These are phyloP conservation scores for Osmoderma eremita DNA, from an alignment of 2,888 invertebrate genomes.

Conservation along the genomic window DNA sequence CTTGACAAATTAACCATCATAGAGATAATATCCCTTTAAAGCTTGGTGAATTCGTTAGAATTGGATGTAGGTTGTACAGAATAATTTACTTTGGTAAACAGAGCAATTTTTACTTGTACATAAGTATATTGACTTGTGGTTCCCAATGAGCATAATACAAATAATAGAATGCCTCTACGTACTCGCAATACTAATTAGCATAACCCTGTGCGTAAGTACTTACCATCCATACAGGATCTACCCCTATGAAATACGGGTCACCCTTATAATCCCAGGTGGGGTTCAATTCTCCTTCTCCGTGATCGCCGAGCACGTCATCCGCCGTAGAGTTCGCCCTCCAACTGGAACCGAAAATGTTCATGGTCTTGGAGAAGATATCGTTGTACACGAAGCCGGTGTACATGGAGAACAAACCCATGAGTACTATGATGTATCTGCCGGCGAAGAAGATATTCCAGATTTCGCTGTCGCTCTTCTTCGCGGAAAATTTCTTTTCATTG, in stretches of 20 bases:
- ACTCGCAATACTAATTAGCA: no score
- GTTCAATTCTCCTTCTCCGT: conserved; percentile 60
- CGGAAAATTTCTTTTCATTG: conserved; percentile 79
- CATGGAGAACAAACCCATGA: conserved; percentile 82
- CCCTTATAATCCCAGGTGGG: conserved; percentile 62
- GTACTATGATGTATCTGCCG: conserved; percentile 80
- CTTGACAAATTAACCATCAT: no score
- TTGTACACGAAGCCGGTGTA: conserved; percentile 84
- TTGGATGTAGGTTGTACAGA: no score
- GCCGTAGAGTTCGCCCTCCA: conserved; percentile 64
- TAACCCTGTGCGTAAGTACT: conserved; percentile 6
- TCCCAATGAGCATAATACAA: no score
- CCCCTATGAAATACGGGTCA: conserved; percentile 74
- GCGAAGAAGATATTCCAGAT: conserved; percentile 81
- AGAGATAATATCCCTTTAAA: no score
- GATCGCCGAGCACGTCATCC: conserved; percentile 45
- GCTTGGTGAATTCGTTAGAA: no score
- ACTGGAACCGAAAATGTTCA: conserved; percentile 76
- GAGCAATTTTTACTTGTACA: no score
- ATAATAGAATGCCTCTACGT: no score
- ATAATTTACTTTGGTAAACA: no score
- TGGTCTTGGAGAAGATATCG: conserved; percentile 80
- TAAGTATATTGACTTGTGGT: no score
- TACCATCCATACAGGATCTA: conserved; percentile 79
- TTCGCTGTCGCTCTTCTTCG: conserved; percentile 77